Percentiles rank a stretch among this genome's conserved stretches.
Conservation (phyloP, 1,140 invertebrate genomes). For the Panagrolaimus sp. region DNA sequence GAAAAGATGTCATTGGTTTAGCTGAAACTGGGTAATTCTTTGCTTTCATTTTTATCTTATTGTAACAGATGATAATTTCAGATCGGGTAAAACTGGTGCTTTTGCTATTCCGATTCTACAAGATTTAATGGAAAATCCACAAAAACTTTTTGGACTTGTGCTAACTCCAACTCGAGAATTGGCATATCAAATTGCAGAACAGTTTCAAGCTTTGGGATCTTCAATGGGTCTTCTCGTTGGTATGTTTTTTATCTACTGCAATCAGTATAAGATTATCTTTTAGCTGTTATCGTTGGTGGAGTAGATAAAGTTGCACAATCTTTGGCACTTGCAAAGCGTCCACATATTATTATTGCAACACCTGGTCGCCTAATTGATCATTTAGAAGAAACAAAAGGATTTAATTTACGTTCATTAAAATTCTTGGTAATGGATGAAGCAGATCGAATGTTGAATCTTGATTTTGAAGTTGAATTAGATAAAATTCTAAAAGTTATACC, state of each 20-base stretch:
- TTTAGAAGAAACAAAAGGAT: conserved; percentile 86
- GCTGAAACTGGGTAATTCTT: conserved; percentile 79
- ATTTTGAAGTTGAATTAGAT: conserved; percentile 88
- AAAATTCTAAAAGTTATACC: conserved; percentile 89
- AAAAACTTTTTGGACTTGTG: conserved; percentile 85
- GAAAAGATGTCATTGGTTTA: conserved; percentile 89
- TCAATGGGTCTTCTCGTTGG: conserved; percentile 87
- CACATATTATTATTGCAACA: conserved; percentile 87
- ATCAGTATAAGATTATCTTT: no score
- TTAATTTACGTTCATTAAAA: conserved; percentile 78
- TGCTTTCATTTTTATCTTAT: no score
- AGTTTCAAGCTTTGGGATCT: conserved; percentile 78
- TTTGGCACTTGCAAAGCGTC: conserved; percentile 81
- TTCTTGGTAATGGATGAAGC: conserved; percentile 94
- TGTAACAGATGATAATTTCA: no score
- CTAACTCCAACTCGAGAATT: conserved; percentile 93
- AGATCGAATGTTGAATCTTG: conserved; percentile 88
- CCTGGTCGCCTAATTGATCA: conserved; percentile 83
- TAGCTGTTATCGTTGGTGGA: conserved; percentile 87
- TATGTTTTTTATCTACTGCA: conserved; percentile 42
- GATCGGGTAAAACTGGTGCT: conserved; percentile 90
- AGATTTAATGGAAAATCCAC: conserved; percentile 77
- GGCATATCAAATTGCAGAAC: conserved; percentile 87
- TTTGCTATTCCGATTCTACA: conserved; percentile 94
- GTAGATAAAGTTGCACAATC: conserved; percentile 94